These are phyloP conservation scores for Rhopalosiphum padi DNA, from an alignment of 1,140 invertebrate species.

Conservation along the genomic window DNA sequence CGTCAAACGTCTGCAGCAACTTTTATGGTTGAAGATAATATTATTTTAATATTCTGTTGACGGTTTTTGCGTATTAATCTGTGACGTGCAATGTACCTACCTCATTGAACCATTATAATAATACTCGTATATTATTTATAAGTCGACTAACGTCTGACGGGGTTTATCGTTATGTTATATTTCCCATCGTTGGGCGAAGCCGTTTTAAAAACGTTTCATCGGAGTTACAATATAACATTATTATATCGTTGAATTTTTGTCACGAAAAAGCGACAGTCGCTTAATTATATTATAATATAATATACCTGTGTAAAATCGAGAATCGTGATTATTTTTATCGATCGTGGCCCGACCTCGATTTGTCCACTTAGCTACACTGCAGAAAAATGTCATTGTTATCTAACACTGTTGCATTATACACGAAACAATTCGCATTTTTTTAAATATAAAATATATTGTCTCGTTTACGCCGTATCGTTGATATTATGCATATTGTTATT, in stretches of 20 bases:
- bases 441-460: not conserved
- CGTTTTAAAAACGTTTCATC: not conserved
- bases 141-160: not conserved
- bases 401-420: not conserved
- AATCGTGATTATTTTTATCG: not conserved
- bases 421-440: not conserved
- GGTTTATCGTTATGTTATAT: not conserved
- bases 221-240: not conserved
- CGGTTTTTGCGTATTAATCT: not conserved
- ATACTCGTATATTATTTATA: not conserved
- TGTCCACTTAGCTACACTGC: not conserved
- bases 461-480: not conserved
- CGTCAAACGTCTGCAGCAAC: not conserved
- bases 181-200: not conserved
- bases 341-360: not conserved
- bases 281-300: not conserved
- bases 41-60: not conserved
- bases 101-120: not conserved
- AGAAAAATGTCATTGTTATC: not conserved
- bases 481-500: not conserved
- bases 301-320: not conserved
- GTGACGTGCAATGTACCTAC: no score
- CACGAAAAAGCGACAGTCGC: not conserved
- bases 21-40: not conserved
- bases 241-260: not conserved